Evolutionary conservation across 1,140 invertebrate species (phyloP).

Genomic region (Hydropsyche tenuis): DNA sequence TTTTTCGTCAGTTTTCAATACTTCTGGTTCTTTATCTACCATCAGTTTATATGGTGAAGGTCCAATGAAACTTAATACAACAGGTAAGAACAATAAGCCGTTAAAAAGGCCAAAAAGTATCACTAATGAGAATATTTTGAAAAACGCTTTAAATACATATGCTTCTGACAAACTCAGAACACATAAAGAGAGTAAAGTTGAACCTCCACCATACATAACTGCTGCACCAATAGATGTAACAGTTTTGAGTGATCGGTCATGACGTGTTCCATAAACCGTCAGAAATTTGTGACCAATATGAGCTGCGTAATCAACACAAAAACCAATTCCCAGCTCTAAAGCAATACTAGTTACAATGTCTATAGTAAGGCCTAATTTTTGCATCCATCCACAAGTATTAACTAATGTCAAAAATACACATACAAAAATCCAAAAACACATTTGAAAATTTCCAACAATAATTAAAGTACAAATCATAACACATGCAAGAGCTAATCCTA

Average conservation of each 20-base stretch:
- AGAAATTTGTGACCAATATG: conserved; percentile 88
- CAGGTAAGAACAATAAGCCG: conserved; percentile 77
- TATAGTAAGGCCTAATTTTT: conserved; percentile 80
- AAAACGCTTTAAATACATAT: conserved; percentile 83
- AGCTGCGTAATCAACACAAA: conserved; percentile 89
- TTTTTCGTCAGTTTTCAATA: too few species aligned
- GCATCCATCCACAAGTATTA: conserved; percentile 85
- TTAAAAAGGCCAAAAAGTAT: conserved; percentile 78
- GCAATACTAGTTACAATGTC: conserved; percentile 87
- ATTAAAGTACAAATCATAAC: conserved; percentile 82
- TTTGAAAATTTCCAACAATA: conserved; percentile 81
- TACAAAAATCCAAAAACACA: conserved; percentile 78
- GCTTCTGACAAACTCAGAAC: conserved; percentile 74
- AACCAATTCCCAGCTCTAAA: conserved; percentile 83
- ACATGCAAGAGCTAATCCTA: conserved; percentile 77
- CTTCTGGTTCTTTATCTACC: too few species aligned
- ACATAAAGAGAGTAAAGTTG: conserved; percentile 78
- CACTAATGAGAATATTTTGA: conserved; percentile 81
- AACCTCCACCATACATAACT: conserved; percentile 80
- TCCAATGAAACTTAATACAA: conserved; percentile 76
- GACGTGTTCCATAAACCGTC: conserved; percentile 63
- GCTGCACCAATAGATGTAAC: conserved; percentile 80
- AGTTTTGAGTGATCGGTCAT: conserved; percentile 70
- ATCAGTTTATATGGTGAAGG: conserved; percentile 64
- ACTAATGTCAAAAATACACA: conserved; percentile 80